Conservation (phyloP, 2,888 invertebrate genomes). For the Volucella zonaria region DNA sequence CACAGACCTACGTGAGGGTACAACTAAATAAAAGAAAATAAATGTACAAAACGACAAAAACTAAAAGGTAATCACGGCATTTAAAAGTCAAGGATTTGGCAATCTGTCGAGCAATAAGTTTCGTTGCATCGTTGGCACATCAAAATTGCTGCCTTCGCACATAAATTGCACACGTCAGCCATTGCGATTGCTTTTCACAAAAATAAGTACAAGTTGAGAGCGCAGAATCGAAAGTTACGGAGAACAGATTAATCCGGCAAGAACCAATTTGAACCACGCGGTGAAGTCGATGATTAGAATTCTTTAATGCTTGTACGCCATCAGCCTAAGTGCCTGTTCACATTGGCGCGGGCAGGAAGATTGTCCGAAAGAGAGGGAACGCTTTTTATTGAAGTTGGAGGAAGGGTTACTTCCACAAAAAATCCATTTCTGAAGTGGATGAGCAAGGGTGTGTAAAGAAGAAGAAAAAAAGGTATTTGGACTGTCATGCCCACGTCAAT, state of each 20-base stretch:
- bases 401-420: no score
- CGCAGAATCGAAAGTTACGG: neutral
- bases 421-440: no score
- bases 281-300: no score
- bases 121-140: conserved; percentile 73
- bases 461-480: no score
- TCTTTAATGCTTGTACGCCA: no score
- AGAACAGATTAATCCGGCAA: neutral
- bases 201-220: neutral
- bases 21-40: neutral
- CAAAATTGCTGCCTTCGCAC: conserved; percentile 45
- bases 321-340: no score
- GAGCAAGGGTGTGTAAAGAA: no score
- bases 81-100: conserved; percentile 73
- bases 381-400: no score
- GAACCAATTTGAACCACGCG: neutral
- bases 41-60: neutral
- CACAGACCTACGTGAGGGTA: no score
- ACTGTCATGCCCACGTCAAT: no score
- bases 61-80: conserved; percentile 75
- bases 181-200: conserved; percentile 10
- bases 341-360: no score
- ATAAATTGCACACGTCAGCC: conserved; percentile 65
- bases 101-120: conserved; percentile 69
- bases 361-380: no score